Conservation (phyloP, 2,113 vertebrate genomes). For the Chrysochloris asiatica region DNA sequence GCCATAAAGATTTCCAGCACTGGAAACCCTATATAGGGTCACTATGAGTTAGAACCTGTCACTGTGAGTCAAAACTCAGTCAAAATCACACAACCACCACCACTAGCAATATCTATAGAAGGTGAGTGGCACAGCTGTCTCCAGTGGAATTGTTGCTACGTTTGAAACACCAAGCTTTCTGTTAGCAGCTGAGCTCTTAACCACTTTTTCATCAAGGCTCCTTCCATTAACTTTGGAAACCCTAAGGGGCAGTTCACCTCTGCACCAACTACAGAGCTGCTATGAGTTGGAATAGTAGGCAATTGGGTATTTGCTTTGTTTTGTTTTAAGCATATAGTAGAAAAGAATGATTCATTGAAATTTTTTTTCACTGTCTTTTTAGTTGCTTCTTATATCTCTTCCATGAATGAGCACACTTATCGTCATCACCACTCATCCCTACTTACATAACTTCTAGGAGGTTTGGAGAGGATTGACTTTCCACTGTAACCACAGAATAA, state of each 20-base stretch:
- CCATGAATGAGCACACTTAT: not conserved
- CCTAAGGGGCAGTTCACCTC: not conserved
- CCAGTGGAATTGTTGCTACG: no score
- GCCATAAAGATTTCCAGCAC: not conserved
- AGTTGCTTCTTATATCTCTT: not conserved
- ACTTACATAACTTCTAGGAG: not conserved
- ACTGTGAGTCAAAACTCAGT: no score
- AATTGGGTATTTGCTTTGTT: not conserved
- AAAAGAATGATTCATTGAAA: not conserved
- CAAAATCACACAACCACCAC: no score
- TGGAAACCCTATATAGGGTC: no score
- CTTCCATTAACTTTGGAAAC: not conserved
- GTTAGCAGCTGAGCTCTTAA: not conserved
- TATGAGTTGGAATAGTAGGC: no score
- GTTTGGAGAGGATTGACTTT: not conserved
- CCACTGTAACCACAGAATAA: not conserved
- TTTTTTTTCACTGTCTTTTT: not conserved
- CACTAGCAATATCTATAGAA: no score
- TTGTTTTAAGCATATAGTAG: not conserved
- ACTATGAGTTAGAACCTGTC: no score
- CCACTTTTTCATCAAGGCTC: not conserved
- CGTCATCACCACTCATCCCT: accelerated
- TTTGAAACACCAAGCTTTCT: not conserved
- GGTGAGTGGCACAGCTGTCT: no score
- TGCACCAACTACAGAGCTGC: no score